Conservation (phyloP, 2,113 vertebrate species). For the Syngnathus floridae region DNA sequence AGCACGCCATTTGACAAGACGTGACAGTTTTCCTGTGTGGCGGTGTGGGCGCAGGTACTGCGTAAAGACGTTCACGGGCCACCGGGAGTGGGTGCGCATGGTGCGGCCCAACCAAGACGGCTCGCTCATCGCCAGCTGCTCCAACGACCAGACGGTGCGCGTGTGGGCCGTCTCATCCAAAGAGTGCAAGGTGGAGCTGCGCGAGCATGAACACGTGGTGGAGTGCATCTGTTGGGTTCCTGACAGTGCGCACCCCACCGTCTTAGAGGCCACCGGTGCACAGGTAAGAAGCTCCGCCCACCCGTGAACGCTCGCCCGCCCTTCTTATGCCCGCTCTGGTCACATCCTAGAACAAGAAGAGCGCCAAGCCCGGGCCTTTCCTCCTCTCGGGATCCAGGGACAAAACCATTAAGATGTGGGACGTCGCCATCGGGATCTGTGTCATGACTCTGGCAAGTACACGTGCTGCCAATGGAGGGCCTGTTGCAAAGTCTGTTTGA, state of each 20-base stretch:
- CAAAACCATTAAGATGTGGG: conserved; percentile 99
- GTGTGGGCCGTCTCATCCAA: conserved; percentile 97
- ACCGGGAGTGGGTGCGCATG: conserved; percentile 99
- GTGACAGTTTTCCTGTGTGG: background rate
- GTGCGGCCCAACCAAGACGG: conserved; percentile 98
- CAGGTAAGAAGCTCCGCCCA: conserved; percentile 75
- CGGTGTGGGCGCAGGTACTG: conserved; percentile 77
- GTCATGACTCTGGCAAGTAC: conserved; percentile 81
- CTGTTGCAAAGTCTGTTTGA: too few relatives aligned
- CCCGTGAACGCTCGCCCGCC: background rate
- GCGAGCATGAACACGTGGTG: conserved; percentile 97
- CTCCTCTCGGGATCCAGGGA: conserved; percentile 98
- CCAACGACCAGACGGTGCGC: conserved; percentile 97
- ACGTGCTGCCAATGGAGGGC: too few relatives aligned
- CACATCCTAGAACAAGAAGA: conserved; percentile 86
- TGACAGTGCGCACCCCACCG: conserved; percentile 89
- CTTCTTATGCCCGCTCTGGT: too few relatives aligned
- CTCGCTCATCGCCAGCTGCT: conserved; percentile 95
- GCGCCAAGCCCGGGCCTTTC: conserved; percentile 94
- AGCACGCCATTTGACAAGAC: too few relatives aligned
- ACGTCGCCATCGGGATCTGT: conserved; percentile 95
- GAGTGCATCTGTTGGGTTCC: conserved; percentile 98
- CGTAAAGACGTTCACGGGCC: conserved; percentile 97
- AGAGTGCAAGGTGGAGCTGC: conserved; percentile 96
- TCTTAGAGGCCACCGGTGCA: conserved; percentile 95